Evolutionary conservation across 2,888 invertebrate species (phyloP).

Genomic region (Plutella xylostella): DNA sequence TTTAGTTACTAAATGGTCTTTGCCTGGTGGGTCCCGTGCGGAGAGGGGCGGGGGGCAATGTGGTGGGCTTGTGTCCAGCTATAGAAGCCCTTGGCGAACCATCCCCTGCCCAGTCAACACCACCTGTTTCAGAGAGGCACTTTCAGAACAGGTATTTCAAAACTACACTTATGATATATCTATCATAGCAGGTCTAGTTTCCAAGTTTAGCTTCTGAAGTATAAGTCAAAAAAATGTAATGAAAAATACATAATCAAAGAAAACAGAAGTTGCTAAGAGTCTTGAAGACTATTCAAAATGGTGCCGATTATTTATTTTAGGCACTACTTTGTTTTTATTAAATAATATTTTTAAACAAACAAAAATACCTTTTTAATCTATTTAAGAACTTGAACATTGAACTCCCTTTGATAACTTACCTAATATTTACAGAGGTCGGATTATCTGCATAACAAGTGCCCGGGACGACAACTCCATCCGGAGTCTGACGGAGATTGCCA

Average conservation of each 20-base stretch:
- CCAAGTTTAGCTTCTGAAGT: no score
- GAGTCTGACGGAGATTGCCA: constrained; percentile 87
- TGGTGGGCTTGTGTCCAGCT: constrained; percentile 87
- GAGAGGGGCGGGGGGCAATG: constrained; percentile 65
- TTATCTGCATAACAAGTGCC: constrained; percentile 92
- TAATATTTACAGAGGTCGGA: constrained; percentile 73
- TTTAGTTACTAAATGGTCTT: constrained; percentile 83
- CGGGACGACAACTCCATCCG: constrained; percentile 89
- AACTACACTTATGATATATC: no score
- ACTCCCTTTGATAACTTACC: background rate
- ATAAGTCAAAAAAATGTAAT: no score
- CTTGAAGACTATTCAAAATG: no score
- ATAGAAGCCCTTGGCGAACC: constrained; percentile 87
- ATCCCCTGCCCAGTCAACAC: constrained; percentile 78
- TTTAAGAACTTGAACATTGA: no score
- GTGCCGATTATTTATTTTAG: no score
- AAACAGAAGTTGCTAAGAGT: no score
- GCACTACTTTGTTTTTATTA: no score
- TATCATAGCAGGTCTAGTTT: no score
- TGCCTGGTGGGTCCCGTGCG: constrained; percentile 86
- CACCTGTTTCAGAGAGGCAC: constrained; percentile 37
- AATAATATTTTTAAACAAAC: no score
- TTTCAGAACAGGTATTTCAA: constrained; percentile 46
- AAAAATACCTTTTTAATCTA: no score
- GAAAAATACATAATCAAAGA: no score